These are phyloP conservation scores for Eubasilissa regina DNA, from an alignment of 1,140 invertebrate species.

Conservation along the genomic window DNA sequence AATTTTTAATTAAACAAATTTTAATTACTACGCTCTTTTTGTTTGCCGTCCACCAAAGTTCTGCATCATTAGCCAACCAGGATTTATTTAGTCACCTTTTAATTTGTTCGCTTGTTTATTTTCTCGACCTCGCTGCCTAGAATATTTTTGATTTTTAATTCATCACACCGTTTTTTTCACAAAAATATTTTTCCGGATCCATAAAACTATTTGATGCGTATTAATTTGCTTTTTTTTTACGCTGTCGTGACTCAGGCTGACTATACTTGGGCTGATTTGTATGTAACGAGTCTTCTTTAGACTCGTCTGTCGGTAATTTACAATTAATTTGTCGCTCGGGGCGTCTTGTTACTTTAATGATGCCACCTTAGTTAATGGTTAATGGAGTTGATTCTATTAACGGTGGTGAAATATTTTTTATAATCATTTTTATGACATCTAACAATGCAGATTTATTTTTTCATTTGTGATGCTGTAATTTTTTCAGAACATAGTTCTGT, in stretches of 20 bases:
- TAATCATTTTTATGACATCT: no score
- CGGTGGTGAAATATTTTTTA: no score
- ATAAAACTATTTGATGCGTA: no score
- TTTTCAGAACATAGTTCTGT: no score
- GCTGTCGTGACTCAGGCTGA: no score
- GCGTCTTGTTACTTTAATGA: conserved; percentile 30
- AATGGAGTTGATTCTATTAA: no score
- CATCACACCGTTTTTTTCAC: no score
- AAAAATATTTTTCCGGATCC: no score
- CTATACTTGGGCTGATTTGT: background rate
- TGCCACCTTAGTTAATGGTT: conserved; percentile 2
- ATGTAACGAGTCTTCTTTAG: conserved; percentile 12
- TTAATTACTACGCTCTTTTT: conserved; percentile 11
- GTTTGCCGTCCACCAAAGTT: background rate
- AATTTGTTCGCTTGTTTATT: conserved; percentile 9
- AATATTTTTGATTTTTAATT: no score
- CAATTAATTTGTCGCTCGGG: conserved; percentile 26
- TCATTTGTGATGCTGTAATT: no score
- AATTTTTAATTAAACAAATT: conserved; percentile 42
- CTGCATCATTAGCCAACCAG: conserved; percentile 17
- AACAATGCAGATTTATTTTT: background rate
- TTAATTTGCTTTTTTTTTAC: no score
- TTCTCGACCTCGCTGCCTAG: background rate
- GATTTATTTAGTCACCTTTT: conserved; percentile 13
- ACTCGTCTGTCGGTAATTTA: background rate